Evolutionary conservation across 2,797 vertebrate species (phyloP).

Genomic region (Arnoldichthys spilopterus): DNA sequence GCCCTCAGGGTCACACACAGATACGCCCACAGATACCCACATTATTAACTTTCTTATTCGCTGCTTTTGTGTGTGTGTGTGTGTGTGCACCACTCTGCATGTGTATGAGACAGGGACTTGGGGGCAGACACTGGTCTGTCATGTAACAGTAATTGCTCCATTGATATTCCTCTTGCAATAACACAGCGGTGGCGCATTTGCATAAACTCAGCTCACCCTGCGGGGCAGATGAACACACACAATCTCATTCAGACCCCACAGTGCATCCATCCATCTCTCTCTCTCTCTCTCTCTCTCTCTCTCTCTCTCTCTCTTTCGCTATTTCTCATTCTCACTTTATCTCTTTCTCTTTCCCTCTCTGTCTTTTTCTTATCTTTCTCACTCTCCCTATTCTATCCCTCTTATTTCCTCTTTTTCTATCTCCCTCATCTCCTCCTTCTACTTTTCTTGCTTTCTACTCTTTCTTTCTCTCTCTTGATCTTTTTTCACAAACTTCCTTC

Average conservation of each 20-base stretch:
- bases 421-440: background rate
- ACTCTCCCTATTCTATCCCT: background rate
- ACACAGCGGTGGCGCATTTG: conserved; percentile 87
- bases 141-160: conserved; percentile 90
- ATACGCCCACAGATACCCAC: background rate
- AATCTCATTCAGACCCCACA: conserved; percentile 78
- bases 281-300: background rate
- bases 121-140: conserved; percentile 28
- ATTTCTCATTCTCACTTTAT: background rate
- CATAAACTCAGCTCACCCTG: conserved; percentile 81
- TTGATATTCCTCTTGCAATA: conserved; percentile 90
- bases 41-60: background rate
- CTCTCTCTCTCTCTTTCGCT: background rate
- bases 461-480: background rate
- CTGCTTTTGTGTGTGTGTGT: background rate
- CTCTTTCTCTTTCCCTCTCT: no score
- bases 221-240: conserved; percentile 75
- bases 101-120: background rate
- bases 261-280: background rate
- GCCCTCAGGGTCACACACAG: background rate
- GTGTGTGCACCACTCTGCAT: conserved; percentile 3
- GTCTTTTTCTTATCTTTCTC: no score
- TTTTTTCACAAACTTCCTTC: background rate
- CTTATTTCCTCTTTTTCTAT: background rate
- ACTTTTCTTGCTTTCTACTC: background rate